Evolutionary conservation across 2,888 invertebrate species (phyloP).

Genomic region (Piscicola geometra): DNA sequence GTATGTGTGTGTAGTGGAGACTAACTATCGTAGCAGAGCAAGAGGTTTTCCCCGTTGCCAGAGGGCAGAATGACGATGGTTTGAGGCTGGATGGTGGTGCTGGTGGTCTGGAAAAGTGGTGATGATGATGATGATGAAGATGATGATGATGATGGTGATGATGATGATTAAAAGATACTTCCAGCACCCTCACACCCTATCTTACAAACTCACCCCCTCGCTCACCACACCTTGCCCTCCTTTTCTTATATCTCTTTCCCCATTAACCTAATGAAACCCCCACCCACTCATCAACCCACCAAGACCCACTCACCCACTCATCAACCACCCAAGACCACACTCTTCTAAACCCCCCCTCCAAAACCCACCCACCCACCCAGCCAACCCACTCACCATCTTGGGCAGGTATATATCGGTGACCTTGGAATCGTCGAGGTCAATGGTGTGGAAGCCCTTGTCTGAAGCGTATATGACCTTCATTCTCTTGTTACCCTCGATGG

Average conservation of each 20-base stretch:
- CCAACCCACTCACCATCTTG: conserved; percentile 67
- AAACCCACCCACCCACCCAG: not conserved
- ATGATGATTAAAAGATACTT: too few species aligned
- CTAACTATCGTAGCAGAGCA: conserved; percentile 87
- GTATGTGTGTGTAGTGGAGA: not conserved
- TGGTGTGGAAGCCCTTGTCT: conserved; percentile 96
- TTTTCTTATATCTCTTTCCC: too few species aligned
- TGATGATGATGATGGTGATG: conserved; percentile 16
- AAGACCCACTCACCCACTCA: not conserved
- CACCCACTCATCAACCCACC: too few species aligned
- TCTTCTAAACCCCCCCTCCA: too few species aligned
- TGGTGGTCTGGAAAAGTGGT: conserved; percentile 14
- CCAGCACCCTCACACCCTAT: too few species aligned
- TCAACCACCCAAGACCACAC: conserved; percentile 38
- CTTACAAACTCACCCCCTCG: too few species aligned
- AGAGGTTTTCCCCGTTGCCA: conserved; percentile 93
- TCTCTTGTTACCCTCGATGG: conserved; percentile 97
- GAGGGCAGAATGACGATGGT: conserved; percentile 98
- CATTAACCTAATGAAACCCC: too few species aligned
- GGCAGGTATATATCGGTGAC: conserved; percentile 99
- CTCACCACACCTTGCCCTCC: too few species aligned
- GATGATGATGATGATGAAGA: not conserved
- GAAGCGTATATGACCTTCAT: conserved; percentile 99
- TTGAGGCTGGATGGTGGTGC: conserved; percentile 75
- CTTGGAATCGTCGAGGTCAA: conserved; percentile 95